Percentiles rank a stretch among this genome's conserved stretches.
These are phyloP conservation scores for Sterrhoptilus dennistouni DNA, from an alignment of 2,113 vertebrate genomes.

Conservation along the genomic window DNA sequence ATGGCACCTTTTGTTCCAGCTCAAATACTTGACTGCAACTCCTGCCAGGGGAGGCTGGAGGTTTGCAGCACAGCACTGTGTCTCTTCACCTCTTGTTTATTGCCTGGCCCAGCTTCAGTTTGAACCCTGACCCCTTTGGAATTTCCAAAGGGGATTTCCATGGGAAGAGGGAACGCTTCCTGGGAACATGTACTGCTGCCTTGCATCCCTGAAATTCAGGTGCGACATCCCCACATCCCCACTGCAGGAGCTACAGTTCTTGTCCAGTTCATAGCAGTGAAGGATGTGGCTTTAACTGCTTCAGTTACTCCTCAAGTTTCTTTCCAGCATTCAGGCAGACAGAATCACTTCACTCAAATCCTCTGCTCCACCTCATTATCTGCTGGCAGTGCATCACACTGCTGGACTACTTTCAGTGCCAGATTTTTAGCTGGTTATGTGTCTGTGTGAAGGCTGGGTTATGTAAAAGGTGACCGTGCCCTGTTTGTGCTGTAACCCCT, in stretches of 20 bases:
- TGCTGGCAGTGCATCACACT: background rate
- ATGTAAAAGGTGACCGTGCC: background rate
- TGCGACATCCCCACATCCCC: accelerated
- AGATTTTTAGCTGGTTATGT: background rate
- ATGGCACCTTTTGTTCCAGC: background rate
- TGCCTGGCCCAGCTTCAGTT: background rate
- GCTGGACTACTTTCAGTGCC: background rate
- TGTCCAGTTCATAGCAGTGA: background rate
- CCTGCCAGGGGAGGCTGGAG: background rate
- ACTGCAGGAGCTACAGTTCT: background rate
- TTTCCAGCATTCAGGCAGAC: background rate
- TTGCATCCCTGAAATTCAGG: background rate
- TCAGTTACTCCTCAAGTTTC: background rate
- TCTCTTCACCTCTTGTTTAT: background rate
- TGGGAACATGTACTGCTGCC: background rate
- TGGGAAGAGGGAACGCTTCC: background rate
- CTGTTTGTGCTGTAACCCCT: background rate
- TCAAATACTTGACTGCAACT: accelerated
- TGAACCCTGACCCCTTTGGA: background rate
- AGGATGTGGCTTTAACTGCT: background rate
- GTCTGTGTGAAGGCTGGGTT: background rate
- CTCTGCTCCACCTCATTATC: too few relatives aligned
- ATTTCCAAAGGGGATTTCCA: conserved; percentile 19
- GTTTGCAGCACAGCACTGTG: background rate
- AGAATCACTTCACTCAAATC: background rate